Evolutionary conservation across 2,797 vertebrate species (phyloP), one percentile per base, ranked within the genome.

Genomic region (Hemitrygon akajei): DNA sequence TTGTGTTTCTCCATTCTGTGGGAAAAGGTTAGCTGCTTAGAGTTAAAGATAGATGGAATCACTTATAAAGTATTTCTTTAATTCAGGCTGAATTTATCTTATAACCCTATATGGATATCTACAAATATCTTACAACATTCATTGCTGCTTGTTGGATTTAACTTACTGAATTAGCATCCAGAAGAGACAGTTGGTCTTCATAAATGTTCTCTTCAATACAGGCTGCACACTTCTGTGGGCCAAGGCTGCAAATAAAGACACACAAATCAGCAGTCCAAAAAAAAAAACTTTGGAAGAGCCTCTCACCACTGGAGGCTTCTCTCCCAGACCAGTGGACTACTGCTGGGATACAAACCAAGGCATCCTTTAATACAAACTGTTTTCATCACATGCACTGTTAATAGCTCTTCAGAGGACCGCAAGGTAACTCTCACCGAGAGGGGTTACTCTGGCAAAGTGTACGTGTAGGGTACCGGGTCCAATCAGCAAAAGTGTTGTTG

Each of bases 171-270:
- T 94, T 96, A 12, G 96, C 97, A 94, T 98, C 98, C 60, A 99
- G 96, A 94, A 99, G 96, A 9, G 99, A 99, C 66, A 96, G 93
- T 0, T 98, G 97, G 91, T 98, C 98, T 94, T 99, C 99, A 0
- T 98, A 99, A n/a, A 99, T 98, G 66, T 98, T 98, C 93, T 99
- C 99, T n/a, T 97, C 97, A 86, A 97, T 97, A 25, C 99, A 99
- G 93, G 98, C 98, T 34, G 98, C 96, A 93, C 99, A 99, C 81
- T 98, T 98, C 80, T 98, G 98, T 69, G 99, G 98, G 7, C 98
- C 98, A 7, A 96, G 96, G 95, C 99, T 99, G 71, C 25, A n/a
- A 58, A 58, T 25, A 20, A 73, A 56, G 69, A 47, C 69, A 91
- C 37, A 92, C 12, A 40, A 30, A 30, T 92, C 86, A 89, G 60